Conservation (phyloP, 2,113 vertebrate genomes). For the Onychorhynchus coronatus region DNA sequence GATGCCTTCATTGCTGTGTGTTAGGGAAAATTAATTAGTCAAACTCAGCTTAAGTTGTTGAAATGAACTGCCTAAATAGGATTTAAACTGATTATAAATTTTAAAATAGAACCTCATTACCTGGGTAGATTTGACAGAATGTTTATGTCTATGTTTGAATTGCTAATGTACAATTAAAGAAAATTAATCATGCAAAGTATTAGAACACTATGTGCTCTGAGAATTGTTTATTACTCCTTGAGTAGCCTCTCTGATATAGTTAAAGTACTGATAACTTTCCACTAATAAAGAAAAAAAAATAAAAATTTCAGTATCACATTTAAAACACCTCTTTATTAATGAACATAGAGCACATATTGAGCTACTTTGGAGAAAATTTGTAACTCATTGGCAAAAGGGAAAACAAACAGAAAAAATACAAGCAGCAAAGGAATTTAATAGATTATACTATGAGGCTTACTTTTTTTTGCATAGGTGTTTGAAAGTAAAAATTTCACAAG, state of each 20-base stretch:
- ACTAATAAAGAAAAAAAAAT: neutral
- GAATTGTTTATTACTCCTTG: neutral
- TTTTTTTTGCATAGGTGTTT: neutral
- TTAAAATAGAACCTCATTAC: neutral
- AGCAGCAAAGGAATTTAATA: neutral
- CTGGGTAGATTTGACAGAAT: neutral
- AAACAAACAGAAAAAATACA: neutral
- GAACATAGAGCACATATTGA: neutral
- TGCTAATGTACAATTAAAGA: neutral
- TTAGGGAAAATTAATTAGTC: conserved; percentile 36
- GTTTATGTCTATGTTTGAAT: neutral
- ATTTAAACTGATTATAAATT: conserved; percentile 30
- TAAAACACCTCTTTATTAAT: neutral
- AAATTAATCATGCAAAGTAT: neutral
- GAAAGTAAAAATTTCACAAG: neutral
- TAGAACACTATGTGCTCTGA: neutral
- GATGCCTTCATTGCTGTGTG: neutral
- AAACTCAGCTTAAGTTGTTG: neutral
- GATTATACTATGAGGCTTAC: rapidly evolving
- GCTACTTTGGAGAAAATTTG: neutral
- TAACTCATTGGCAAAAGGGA: neutral
- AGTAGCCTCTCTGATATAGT: neutral
- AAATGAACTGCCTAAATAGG: neutral
- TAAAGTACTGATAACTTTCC: neutral
- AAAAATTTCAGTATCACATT: neutral